Conservation (phyloP, 1,140 invertebrate species). For the Cotesia chilonis region DNA sequence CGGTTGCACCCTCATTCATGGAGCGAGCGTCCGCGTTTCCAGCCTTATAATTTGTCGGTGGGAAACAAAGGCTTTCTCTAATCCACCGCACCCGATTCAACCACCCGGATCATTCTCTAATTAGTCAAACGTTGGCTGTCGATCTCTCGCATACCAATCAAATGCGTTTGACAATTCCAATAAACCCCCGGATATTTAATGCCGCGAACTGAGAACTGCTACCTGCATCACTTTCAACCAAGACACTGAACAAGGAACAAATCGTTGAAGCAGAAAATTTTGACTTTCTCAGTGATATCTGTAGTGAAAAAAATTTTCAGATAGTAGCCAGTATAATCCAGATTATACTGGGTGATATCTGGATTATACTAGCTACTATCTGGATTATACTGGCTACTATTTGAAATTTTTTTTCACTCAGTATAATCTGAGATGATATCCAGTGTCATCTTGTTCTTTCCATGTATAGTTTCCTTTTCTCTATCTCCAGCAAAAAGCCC, state of each 20-base stretch:
- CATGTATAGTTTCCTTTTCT: too few relatives aligned
- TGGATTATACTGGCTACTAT: too few relatives aligned
- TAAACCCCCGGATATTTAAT: not conserved
- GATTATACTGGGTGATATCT: too few relatives aligned
- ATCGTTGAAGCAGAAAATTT: not conserved
- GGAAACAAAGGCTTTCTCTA: slow-evolving; percentile 54
- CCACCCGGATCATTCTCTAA: slow-evolving; percentile 42
- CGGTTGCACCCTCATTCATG: slow-evolving; percentile 29
- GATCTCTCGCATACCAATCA: slow-evolving; percentile 34
- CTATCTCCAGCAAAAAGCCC: too few relatives aligned
- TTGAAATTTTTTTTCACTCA: too few relatives aligned
- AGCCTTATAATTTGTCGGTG: slow-evolving; percentile 52
- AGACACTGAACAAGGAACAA: not conserved
- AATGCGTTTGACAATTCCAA: slow-evolving; percentile 22
- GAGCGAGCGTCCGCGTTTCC: slow-evolving; percentile 22
- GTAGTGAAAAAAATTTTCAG: too few relatives aligned
- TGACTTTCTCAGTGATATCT: too few relatives aligned
- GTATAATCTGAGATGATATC: too few relatives aligned
- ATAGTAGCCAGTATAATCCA: too few relatives aligned
- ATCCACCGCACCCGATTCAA: slow-evolving; percentile 52
- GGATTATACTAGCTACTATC: too few relatives aligned
- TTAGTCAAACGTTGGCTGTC: slow-evolving; percentile 42
- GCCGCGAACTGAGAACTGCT: too few relatives aligned
- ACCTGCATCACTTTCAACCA: not conserved
- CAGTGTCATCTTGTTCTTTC: too few relatives aligned